A percentile compares a stretch with the other conserved stretches of the same genome.
phyloP scores from a whole-genome alignment of 92 coral and sea anemone genomes.

The Pocillopora grandis region DNA sequence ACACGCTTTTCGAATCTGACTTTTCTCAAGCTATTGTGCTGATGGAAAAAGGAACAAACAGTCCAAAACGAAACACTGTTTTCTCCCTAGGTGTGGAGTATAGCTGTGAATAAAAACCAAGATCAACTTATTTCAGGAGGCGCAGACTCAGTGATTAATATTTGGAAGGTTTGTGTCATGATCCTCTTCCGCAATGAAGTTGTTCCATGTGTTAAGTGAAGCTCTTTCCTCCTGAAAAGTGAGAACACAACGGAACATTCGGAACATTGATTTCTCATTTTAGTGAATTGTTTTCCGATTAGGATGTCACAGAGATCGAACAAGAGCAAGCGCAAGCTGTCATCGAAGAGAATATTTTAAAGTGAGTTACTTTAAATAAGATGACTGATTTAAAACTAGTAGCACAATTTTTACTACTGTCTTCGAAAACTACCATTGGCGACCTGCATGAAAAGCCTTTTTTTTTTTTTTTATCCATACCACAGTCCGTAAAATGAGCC shows the following conservation, averaged over 20 bases:
- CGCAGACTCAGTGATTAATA: slow-evolving; percentile 85
- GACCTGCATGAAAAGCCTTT: too few relatives aligned
- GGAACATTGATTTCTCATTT: neutral
- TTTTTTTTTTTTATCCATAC: too few relatives aligned
- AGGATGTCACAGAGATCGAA: slow-evolving; percentile 93
- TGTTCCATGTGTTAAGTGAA: too few relatives aligned
- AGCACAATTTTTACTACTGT: too few relatives aligned
- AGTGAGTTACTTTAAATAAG: slow-evolving; percentile 44
- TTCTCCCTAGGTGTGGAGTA: slow-evolving; percentile 79
- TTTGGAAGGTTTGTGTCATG: slow-evolving; percentile 75
- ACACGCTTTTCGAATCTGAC: too few relatives aligned
- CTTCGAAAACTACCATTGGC: too few relatives aligned
- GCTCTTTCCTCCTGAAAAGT: neutral
- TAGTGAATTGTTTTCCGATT: neutral
- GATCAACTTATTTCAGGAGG: slow-evolving; percentile 83
- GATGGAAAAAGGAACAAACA: neutral
- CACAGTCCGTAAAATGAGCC: too few relatives aligned
- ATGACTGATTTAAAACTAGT: neutral
- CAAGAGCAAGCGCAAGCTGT: slow-evolving; percentile 67
- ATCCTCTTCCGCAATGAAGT: too few relatives aligned
- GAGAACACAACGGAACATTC: neutral
- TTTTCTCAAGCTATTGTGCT: too few relatives aligned
- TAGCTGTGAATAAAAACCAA: slow-evolving; percentile 66
- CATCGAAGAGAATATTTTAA: slow-evolving; percentile 70
- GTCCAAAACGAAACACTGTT: neutral